Conservation (phyloP, 2,888 invertebrate species). For the Acanthococcus lagerstroemiae region DNA sequence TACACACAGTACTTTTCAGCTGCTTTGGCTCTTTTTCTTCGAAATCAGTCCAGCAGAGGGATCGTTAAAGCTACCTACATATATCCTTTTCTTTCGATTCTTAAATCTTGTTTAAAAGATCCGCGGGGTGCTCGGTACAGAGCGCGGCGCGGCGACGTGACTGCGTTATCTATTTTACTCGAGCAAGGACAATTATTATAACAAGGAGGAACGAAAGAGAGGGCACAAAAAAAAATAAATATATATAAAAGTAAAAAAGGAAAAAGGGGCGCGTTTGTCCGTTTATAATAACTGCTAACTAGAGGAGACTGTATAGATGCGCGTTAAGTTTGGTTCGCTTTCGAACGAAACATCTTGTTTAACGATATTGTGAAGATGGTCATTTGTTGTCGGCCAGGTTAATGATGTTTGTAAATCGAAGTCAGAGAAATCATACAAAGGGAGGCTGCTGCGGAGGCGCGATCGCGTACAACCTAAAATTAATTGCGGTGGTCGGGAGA, state of each 20-base stretch:
- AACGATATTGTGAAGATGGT: conserved; percentile 11
- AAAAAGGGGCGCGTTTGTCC: conserved; percentile 22
- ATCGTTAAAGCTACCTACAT: too few species aligned
- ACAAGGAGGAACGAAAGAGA: neutral
- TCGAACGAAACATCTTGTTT: neutral
- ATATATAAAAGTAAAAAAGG: neutral
- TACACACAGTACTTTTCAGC: neutral
- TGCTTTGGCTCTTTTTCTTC: neutral
- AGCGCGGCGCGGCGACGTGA: neutral
- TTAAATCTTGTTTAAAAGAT: conserved; percentile 9
- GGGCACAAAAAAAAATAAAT: neutral
- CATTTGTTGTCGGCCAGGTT: neutral
- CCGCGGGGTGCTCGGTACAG: neutral
- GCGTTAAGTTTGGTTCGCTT: neutral
- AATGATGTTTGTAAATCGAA: neutral
- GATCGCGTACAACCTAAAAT: neutral
- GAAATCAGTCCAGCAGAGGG: neutral
- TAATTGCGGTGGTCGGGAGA: neutral
- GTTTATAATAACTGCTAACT: conserved; percentile 27
- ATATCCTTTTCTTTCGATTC: neutral
- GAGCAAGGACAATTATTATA: conserved; percentile 3
- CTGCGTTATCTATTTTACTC: neutral
- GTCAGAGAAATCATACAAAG: neutral
- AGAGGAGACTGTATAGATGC: conserved; percentile 16
- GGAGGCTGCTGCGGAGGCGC: neutral